These are phyloP conservation scores for Rhabdornis inornatus DNA, from an alignment of 2,113 vertebrate species.

Conservation along the genomic window DNA sequence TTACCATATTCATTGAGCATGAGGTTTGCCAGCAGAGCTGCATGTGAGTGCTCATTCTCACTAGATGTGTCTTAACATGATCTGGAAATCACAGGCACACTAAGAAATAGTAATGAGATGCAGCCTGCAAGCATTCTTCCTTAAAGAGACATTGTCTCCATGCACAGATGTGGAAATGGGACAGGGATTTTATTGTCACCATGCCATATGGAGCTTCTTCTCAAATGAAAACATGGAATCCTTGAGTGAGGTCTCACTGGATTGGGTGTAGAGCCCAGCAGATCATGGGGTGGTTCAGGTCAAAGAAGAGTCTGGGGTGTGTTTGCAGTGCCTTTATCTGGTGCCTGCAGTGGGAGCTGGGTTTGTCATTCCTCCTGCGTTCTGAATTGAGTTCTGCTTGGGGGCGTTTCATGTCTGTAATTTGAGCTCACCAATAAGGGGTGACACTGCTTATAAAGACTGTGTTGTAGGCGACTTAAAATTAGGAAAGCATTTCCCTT, in stretches of 20 bases:
- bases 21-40: neutral
- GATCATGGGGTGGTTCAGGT: neutral
- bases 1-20: neutral
- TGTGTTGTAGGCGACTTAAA: neutral
- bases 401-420: neutral
- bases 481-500: neutral
- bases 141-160: neutral
- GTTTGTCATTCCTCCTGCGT: fast-evolving
- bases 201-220: neutral
- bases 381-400: neutral
- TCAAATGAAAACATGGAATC: neutral
- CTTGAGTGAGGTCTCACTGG: neutral
- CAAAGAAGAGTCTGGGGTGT: neutral
- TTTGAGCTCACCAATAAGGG: neutral
- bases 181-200: neutral
- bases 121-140: neutral
- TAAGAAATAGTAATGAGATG: neutral
- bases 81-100: neutral
- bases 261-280: neutral
- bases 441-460: neutral
- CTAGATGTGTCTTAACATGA: neutral
- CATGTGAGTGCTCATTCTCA: fast-evolving
- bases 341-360: neutral
- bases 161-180: neutral
- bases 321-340: neutral